These are phyloP conservation scores for honey bee (Apis mellifera) DNA, from an alignment of 1,140 invertebrate species.

Conservation along the genomic window DNA sequence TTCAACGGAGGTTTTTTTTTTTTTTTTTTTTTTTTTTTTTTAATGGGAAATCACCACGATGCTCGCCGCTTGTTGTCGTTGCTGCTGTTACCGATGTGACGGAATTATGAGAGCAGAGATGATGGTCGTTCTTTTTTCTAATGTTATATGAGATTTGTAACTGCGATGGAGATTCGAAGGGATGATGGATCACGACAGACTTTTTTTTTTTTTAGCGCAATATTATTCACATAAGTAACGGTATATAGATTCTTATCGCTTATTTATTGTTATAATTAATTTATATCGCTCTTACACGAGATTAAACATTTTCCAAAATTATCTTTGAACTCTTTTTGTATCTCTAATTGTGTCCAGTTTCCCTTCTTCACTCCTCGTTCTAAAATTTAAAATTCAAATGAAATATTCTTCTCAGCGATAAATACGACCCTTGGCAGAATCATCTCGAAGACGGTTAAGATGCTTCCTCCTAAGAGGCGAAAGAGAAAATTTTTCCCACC, in stretches of 20 bases:
- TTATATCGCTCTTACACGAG: no score
- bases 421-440: background rate
- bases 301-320: no score
- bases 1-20: constrained; percentile 21
- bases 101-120: background rate
- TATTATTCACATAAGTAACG: no score
- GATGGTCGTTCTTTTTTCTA: no score
- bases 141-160: background rate
- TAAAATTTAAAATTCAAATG: constrained; percentile 6
- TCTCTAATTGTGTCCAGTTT: background rate
- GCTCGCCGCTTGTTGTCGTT: constrained; percentile 5
- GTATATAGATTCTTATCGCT: no score
- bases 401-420: background rate
- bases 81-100: background rate
- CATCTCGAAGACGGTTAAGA: constrained; percentile 41
- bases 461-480: background rate
- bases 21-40: constrained; percentile 28
- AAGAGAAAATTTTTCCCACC: constrained; percentile 21
- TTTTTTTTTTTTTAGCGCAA: no score
- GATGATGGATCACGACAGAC: no score
- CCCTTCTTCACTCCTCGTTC: no score
- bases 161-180: no score
- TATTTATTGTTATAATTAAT: no score
- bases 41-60: constrained; percentile 25
- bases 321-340: no score